Conservation (phyloP, 35 echinoderm and acorn worm species). For the Diadema setosum region DNA sequence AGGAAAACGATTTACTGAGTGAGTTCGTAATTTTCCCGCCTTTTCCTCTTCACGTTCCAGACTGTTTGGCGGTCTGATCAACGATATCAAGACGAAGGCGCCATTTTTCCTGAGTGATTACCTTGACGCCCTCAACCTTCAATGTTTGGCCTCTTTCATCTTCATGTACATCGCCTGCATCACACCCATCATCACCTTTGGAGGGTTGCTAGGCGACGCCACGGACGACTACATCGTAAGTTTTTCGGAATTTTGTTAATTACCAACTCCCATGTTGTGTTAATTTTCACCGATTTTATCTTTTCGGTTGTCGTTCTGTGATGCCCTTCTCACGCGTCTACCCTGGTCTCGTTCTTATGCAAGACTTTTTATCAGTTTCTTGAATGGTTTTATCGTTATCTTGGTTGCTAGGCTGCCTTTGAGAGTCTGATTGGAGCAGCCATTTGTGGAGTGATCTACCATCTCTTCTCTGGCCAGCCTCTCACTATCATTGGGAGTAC, state of each 20-base stretch:
- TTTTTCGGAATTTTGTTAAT: neutral
- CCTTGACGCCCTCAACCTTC: conserved; percentile 72
- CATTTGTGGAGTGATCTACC: conserved; percentile 80
- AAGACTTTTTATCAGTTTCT: too few species aligned
- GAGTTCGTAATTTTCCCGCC: too few species aligned
- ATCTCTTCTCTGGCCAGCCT: conserved; percentile 89
- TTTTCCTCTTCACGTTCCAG: conserved; percentile 19
- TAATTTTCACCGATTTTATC: too few species aligned
- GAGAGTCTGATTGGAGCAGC: conserved; percentile 94
- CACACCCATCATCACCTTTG: conserved; percentile 92
- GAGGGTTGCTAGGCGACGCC: conserved; percentile 74
- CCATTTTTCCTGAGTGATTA: conserved; percentile 73
- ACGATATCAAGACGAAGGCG: conserved; percentile 75
- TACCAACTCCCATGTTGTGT: too few species aligned
- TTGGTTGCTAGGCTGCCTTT: conserved; percentile 64
- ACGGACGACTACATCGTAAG: conserved; percentile 89
- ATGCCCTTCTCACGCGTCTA: too few species aligned
- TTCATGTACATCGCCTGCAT: conserved; percentile 98
- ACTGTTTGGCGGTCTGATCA: conserved; percentile 67
- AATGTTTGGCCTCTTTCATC: conserved; percentile 76
- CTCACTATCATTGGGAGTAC: conserved; percentile 96
- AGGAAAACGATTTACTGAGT: too few species aligned
- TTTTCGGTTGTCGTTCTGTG: too few species aligned
- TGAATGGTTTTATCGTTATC: neutral
- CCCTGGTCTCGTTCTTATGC: too few species aligned